Conservation (phyloP, 2,797 vertebrate genomes). For the Pseudochromis fuscus region DNA sequence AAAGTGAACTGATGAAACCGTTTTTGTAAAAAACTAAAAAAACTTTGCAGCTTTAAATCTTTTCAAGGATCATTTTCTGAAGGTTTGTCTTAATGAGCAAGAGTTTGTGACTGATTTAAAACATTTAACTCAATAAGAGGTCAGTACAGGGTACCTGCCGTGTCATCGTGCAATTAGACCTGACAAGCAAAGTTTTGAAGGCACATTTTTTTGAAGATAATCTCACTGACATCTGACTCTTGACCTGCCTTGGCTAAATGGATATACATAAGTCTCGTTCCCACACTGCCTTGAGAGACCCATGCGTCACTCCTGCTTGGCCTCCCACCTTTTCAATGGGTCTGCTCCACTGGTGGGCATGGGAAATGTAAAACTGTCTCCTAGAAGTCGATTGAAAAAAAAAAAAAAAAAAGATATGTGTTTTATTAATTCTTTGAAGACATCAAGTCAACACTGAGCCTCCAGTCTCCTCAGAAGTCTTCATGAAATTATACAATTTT, state of each 20-base stretch:
- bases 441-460: background rate
- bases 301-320: slow-evolving; percentile 68
- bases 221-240: slow-evolving; percentile 56
- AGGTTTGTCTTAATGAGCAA: background rate
- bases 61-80: background rate
- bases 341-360: slow-evolving; percentile 60
- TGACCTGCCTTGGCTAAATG: slow-evolving; percentile 47
- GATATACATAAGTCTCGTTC: slow-evolving; percentile 57
- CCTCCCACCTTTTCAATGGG: slow-evolving; percentile 65
- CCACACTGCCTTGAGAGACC: slow-evolving; percentile 69
- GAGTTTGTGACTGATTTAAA: background rate
- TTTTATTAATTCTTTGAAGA: too few relatives aligned
- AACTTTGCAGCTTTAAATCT: background rate
- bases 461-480: background rate
- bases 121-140: background rate
- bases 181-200: slow-evolving; percentile 14
- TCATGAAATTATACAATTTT: background rate
- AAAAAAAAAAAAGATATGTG: too few relatives aligned
- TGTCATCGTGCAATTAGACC: slow-evolving; percentile 8
- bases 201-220: slow-evolving; percentile 20
- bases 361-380: slow-evolving; percentile 70
- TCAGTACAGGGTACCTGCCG: background rate
- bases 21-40: background rate
- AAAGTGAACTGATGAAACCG: background rate
- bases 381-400: slow-evolving; percentile 36